Evolutionary conservation across 2,113 vertebrate genomes (phyloP), one percentile per base, ranked within the genome.

Genomic region (Eptesicus fuscus): DNA sequence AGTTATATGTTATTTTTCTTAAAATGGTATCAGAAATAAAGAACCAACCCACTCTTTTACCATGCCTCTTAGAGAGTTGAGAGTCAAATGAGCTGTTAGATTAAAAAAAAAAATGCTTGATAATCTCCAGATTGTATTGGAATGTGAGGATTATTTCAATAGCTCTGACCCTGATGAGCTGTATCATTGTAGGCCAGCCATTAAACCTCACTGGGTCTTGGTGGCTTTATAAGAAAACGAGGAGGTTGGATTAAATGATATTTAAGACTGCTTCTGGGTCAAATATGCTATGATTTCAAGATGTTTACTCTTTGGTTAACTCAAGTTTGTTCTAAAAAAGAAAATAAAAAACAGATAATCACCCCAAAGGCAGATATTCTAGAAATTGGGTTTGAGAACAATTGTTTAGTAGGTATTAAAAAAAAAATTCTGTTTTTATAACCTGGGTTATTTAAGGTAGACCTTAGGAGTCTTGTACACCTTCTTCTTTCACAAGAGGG

Each of bases 351-450:
- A n/a, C 73, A 47, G 13, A 42, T 44, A 32, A 47, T 86, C 4
- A 61, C 18, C n/a, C 6, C 32, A 78, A 94, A 78, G 14, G n/a
- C 53, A 91, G 51, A 61, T 88, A 85, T 44, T 23, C 14, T 18
- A 83, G 37, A 92, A 96, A 88, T 63, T 88, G 25, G 9, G 17
- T 94, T 91, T 95, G 40, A 17, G 56, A 93, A 83, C 67, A 78
- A 51, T 95, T 93, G 1, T 69, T 95, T 40, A 91, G 44, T 76
- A n/a, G 40, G 11, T 82, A 28, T 94, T 30, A 9, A 22, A 40
- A 79, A 51, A 59, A 79, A 23, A 37, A 37, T 53, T 25, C 30
- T 85, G 1, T 90, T 82, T 37, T 92, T 51, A 80, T 96, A 63
- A 78, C 13, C 44, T 95, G 65, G 20, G 30, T 73, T 90, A 86